phyloP scores from a whole-genome alignment of 2,888 invertebrate genomes.

The Acanthopleura granulata region DNA sequence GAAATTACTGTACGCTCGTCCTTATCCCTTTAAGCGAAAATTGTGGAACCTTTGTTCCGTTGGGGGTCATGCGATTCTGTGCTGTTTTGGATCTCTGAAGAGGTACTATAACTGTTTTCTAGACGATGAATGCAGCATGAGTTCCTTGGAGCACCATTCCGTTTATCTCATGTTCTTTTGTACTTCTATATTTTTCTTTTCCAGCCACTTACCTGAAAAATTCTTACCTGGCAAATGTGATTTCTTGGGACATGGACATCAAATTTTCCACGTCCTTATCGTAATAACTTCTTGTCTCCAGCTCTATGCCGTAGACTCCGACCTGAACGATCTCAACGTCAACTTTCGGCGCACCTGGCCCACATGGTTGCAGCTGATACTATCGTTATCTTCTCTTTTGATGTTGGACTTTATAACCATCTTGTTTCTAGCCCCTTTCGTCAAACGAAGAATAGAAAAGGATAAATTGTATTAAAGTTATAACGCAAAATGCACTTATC shows the following conservation, averaged over 20 bases:
- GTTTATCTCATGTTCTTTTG: slow-evolving; percentile 29
- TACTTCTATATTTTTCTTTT: slow-evolving; percentile 36
- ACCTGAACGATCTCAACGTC: slow-evolving; percentile 22
- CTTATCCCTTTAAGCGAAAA: slow-evolving; percentile 42
- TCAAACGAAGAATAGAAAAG: background rate
- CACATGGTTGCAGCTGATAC: background rate
- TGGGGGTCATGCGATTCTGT: slow-evolving; percentile 29
- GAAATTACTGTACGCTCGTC: slow-evolving; percentile 37
- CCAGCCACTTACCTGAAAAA: slow-evolving; percentile 49
- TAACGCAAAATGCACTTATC: too few species aligned
- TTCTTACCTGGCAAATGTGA: slow-evolving; percentile 51
- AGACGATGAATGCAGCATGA: slow-evolving; percentile 30
- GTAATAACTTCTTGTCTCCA: slow-evolving; percentile 30
- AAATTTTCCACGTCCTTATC: slow-evolving; percentile 46
- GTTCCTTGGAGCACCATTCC: slow-evolving; percentile 41
- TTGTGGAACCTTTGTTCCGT: slow-evolving; percentile 40
- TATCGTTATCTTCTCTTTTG: background rate
- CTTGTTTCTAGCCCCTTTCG: background rate
- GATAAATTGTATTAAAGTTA: too few species aligned
- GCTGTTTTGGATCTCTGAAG: slow-evolving; percentile 21
- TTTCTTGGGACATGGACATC: slow-evolving; percentile 55
- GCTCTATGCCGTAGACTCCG: slow-evolving; percentile 29
- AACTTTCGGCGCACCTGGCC: background rate
- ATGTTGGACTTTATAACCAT: background rate
- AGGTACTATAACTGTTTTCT: slow-evolving; percentile 37